Conservation (phyloP, 2,113 vertebrate species). For the Brevimyrus niger region DNA sequence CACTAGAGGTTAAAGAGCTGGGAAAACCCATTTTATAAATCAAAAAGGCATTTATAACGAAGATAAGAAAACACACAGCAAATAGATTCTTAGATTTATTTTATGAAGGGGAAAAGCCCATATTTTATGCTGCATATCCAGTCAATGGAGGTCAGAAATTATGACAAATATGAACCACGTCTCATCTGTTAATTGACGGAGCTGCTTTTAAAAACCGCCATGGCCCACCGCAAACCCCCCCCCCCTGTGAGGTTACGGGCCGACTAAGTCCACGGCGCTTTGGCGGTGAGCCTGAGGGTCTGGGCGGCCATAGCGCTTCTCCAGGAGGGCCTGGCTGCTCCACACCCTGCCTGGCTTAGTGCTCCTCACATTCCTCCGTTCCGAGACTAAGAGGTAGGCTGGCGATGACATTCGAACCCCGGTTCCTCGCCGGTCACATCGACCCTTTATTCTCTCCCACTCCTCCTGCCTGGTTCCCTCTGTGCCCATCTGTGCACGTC, state of each 20-base stretch:
- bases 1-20: not conserved
- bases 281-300: slow-evolving; percentile 36
- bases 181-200: not conserved
- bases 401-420: slow-evolving; percentile 6
- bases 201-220: not conserved
- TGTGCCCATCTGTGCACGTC: not conserved
- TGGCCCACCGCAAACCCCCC: not conserved
- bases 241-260: slow-evolving; percentile 21
- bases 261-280: slow-evolving; percentile 29
- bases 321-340: slow-evolving; percentile 50
- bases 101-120: not conserved
- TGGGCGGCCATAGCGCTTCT: slow-evolving; percentile 42
- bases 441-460: not conserved
- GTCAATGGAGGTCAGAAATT: not conserved
- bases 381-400: slow-evolving; percentile 5
- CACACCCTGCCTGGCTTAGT: slow-evolving; percentile 53
- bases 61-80: not conserved
- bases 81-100: not conserved
- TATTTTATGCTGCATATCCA: not conserved
- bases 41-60: not conserved
- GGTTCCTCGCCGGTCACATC: not conserved
- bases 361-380: not conserved
- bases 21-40: not conserved
- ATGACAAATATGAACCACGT: not conserved
- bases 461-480: not conserved